These are phyloP conservation scores for Platyscapa corneri DNA, from an alignment of 1,140 invertebrate genomes.

Conservation along the genomic window DNA sequence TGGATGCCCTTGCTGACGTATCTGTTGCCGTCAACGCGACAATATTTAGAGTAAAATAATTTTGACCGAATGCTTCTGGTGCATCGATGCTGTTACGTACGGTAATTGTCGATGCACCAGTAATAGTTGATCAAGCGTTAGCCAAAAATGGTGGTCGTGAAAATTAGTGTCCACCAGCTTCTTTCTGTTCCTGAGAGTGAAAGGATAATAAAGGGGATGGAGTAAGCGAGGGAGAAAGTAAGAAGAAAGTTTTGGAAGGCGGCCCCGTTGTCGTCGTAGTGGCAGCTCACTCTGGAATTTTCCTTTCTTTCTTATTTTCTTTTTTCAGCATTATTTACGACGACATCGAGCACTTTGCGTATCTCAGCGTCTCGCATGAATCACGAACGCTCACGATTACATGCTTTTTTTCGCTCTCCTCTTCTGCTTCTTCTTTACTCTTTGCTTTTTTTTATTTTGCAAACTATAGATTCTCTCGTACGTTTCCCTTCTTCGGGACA, in stretches of 20 bases:
- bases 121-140: too few relatives aligned
- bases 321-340: conserved; percentile 38
- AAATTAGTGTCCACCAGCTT: too few relatives aligned
- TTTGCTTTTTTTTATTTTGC: neutral
- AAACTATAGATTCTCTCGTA: neutral
- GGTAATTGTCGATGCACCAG: too few relatives aligned
- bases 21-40: too few relatives aligned
- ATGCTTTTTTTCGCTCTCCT: conserved; percentile 1
- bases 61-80: too few relatives aligned
- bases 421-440: neutral
- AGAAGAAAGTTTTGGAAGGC: neutral
- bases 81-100: too few relatives aligned
- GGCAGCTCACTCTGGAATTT: neutral
- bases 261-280: neutral
- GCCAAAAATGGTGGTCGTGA: too few relatives aligned
- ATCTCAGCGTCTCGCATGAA: conserved; percentile 38
- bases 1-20: too few relatives aligned
- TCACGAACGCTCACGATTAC: conserved; percentile 32
- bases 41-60: too few relatives aligned
- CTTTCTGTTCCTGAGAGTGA: too few relatives aligned
- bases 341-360: conserved; percentile 29
- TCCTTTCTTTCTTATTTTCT: conserved; percentile 18
- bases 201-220: neutral
- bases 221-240: neutral
- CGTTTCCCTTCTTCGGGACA: neutral